Evolutionary conservation across 2,797 vertebrate genomes (phyloP).

Genomic region (Halcyon chelicuti): DNA sequence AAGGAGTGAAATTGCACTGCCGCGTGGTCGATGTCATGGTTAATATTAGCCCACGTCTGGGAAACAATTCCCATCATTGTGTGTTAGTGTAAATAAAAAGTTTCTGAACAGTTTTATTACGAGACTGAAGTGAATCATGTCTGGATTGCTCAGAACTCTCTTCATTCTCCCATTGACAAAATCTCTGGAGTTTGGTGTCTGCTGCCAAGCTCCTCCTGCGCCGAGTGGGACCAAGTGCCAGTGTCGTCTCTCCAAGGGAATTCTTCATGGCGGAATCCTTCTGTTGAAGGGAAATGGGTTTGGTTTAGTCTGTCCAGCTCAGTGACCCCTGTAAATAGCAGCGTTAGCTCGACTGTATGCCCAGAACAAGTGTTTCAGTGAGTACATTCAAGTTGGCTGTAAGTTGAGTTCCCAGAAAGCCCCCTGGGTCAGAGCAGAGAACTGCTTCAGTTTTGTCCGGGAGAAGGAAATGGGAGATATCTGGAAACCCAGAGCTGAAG

Average conservation of each 20-base stretch:
- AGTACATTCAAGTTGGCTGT: neutral
- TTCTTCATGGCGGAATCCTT: neutral
- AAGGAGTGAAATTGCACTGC: neutral
- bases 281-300: neutral
- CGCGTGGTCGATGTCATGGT: rapidly evolving
- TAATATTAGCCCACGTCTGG: neutral
- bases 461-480: neutral
- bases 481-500: neutral
- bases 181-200: rapidly evolving
- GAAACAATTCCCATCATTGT: neutral
- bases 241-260: neutral
- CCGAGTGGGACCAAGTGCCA: rapidly evolving
- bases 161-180: neutral
- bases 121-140: neutral
- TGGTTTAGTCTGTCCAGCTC: neutral
- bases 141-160: neutral
- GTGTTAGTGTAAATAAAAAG: neutral
- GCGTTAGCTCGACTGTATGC: neutral
- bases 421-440: neutral
- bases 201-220: rapidly evolving
- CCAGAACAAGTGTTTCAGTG: neutral
- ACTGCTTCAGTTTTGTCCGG: neutral
- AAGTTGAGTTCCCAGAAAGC: neutral
- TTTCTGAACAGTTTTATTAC: neutral
- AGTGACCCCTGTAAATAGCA: neutral